Evolutionary conservation across 2,797 vertebrate genomes (phyloP).

Genomic region (Cryptoprocta ferox): DNA sequence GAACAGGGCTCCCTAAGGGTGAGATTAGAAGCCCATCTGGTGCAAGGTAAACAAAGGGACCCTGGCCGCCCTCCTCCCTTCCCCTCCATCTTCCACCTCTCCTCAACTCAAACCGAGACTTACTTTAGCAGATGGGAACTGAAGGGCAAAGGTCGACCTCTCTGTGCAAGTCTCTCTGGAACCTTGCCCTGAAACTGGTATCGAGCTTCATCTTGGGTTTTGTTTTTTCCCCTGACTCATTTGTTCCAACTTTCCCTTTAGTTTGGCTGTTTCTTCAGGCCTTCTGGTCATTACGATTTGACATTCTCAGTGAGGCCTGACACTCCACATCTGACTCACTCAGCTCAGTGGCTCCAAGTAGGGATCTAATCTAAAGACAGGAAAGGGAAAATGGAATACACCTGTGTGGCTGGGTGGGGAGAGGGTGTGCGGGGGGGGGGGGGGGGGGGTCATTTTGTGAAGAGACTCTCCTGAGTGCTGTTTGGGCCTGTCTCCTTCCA

Average conservation of each 20-base stretch:
- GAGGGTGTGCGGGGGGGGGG: neutral
- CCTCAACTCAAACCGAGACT: neutral
- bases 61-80: neutral
- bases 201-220: neutral
- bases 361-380: neutral
- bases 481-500: neutral
- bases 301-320: neutral
- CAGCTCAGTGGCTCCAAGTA: neutral
- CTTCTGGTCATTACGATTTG: neutral
- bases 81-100: rapidly evolving
- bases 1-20: neutral
- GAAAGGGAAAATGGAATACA: neutral
- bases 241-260: constrained; percentile 41
- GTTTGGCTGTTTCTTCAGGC: neutral
- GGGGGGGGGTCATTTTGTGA: neutral
- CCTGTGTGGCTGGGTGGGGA: neutral
- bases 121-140: neutral
- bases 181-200: neutral
- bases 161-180: neutral
- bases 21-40: neutral
- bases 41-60: neutral
- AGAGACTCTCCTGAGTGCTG: neutral
- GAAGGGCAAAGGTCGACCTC: neutral
- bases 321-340: neutral
- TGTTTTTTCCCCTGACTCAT: neutral